Evolutionary conservation across 2,888 invertebrate genomes (phyloP).

Genomic region (Lagria hirta): DNA sequence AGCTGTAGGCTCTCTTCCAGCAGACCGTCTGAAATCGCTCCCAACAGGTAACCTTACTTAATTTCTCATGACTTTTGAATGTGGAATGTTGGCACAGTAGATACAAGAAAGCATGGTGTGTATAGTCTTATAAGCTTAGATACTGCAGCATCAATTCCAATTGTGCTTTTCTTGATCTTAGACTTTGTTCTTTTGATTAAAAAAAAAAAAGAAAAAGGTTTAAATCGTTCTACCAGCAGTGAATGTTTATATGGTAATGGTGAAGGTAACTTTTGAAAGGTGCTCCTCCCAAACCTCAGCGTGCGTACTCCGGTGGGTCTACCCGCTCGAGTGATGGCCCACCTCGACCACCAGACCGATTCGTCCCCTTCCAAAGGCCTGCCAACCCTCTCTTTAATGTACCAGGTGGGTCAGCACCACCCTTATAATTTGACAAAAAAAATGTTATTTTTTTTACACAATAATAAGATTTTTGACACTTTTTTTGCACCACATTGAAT

Average conservation of each 20-base stretch:
- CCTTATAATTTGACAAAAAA: constrained; percentile 22
- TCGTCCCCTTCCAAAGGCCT: constrained; percentile 53
- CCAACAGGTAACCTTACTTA: constrained; percentile 53
- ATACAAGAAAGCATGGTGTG: constrained; percentile 4
- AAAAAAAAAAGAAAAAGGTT: constrained; percentile 15
- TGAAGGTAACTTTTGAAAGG: constrained; percentile 42
- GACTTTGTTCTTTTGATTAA: constrained; percentile 17
- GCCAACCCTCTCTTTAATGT: constrained; percentile 59
- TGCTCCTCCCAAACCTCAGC: constrained; percentile 64
- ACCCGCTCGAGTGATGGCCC: constrained; percentile 51
- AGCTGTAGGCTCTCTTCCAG: constrained; percentile 60
- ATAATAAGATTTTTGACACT: neutral
- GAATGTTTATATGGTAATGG: constrained; percentile 26
- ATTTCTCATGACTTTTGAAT: constrained; percentile 10
- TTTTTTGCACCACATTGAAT: constrained; percentile 5
- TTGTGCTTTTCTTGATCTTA: constrained; percentile 12
- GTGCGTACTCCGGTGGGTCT: constrained; percentile 57
- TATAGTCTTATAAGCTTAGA: constrained; percentile 3
- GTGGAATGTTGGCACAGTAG: constrained; percentile 15
- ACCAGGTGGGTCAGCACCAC: constrained; percentile 59
- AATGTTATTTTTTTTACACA: no score
- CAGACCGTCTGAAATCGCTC: constrained; percentile 60
- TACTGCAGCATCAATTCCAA: constrained; percentile 1
- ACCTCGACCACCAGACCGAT: constrained; percentile 51
- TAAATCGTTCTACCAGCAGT: constrained; percentile 11